Conservation (phyloP, 2,797 vertebrate species). For the Bovichtus variegatus region DNA sequence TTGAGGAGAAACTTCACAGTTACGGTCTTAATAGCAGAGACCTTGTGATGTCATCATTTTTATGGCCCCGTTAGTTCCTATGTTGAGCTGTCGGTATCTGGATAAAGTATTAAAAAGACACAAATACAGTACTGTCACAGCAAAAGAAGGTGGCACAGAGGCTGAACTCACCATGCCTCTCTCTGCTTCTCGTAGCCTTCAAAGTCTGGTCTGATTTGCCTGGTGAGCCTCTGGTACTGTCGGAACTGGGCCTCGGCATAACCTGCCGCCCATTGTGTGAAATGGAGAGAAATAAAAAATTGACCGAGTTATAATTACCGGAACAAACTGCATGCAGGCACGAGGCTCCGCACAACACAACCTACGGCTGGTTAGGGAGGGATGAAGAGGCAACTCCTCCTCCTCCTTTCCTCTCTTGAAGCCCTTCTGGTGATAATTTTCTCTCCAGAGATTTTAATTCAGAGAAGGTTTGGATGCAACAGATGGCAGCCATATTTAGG, state of each 20-base stretch:
- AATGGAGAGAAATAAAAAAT: conserved; percentile 30
- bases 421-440: conserved; percentile 67
- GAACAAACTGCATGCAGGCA: conserved; percentile 78
- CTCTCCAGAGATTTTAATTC: conserved; percentile 65
- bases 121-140: neutral
- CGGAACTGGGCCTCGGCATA: conserved; percentile 96
- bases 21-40: conserved; percentile 13
- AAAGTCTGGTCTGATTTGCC: conserved; percentile 95
- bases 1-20: conserved; percentile 56
- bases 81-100: neutral
- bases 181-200: conserved; percentile 90
- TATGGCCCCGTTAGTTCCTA: neutral
- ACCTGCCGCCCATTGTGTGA: conserved; percentile 81
- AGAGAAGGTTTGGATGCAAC: conserved; percentile 60
- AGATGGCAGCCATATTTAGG: conserved; percentile 77
- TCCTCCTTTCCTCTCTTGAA: conserved; percentile 48
- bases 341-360: conserved; percentile 51
- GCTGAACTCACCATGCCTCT: conserved; percentile 88
- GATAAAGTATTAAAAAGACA: conserved; percentile 12
- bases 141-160: neutral
- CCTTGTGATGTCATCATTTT: conserved; percentile 11
- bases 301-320: conserved; percentile 63
- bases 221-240: conserved; percentile 96
- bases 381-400: conserved; percentile 35
- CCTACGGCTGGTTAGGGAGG: conserved; percentile 63